A percentile compares a stretch with the other conserved stretches of the same genome.
Conservation (phyloP, 1,140 invertebrate species). For the Brachionus paranguensis region DNA sequence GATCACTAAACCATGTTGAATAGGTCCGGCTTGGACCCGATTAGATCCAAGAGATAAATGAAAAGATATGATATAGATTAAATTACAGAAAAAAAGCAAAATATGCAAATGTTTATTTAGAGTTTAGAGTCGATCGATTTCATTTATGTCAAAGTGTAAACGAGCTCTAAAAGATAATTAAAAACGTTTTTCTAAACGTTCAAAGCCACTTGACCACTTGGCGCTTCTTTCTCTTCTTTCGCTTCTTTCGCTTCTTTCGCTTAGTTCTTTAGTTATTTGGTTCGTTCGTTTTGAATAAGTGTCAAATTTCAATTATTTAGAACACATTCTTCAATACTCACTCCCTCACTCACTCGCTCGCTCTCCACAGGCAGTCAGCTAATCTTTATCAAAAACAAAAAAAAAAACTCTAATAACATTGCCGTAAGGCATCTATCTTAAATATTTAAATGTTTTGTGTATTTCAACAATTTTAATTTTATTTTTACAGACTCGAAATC, state of each 20-base stretch:
- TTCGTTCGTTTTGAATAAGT: neutral
- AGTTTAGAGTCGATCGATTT: neutral
- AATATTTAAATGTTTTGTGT: neutral
- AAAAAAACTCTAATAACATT: neutral
- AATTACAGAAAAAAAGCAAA: neutral
- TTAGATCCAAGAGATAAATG: neutral
- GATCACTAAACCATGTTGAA: neutral
- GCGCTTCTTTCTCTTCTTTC: neutral
- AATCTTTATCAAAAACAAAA: neutral
- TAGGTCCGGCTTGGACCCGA: neutral
- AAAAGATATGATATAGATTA: neutral
- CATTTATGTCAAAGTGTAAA: neutral
- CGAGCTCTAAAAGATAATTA: neutral
- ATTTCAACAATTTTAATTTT: neutral
- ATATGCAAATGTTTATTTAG: neutral
- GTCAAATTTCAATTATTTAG: slow-evolving; percentile 32
- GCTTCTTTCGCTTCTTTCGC: neutral
- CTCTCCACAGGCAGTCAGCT: neutral
- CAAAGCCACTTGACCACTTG: neutral
- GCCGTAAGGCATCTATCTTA: neutral
- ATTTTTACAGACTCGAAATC: neutral
- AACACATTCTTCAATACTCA: neutral
- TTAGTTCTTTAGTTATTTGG: no score
- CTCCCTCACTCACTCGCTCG: neutral
- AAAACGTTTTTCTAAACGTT: neutral